Conservation (phyloP, 2,888 invertebrate genomes). For the Thyatira batis region DNA sequence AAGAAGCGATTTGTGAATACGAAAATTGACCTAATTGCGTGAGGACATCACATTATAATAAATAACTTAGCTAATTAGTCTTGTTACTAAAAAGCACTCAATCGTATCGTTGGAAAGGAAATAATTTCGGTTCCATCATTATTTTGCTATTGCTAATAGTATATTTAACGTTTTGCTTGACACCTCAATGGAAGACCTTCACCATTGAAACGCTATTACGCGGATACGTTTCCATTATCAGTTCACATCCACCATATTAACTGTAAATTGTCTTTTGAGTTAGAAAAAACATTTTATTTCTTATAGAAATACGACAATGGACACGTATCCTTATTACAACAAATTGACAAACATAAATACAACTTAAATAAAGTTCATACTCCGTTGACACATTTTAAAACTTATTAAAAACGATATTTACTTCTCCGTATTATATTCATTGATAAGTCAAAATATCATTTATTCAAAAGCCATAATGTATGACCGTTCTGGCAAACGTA, state of each 20-base stretch:
- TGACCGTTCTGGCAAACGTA: background rate
- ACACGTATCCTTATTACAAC: conserved; percentile 2
- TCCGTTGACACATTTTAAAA: conserved; percentile 3
- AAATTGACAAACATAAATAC: conserved; percentile 12
- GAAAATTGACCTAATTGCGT: background rate
- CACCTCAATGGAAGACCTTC: conserved; percentile 67
- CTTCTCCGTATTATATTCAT: background rate
- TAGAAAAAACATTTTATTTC: conserved; percentile 10
- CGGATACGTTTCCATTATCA: conserved; percentile 4
- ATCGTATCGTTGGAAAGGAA: conserved; percentile 8
- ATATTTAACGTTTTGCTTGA: conserved; percentile 32
- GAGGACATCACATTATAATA: conserved; percentile 33
- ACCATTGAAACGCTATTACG: conserved; percentile 22
- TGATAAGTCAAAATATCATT: background rate
- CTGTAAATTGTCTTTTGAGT: background rate
- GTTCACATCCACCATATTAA: background rate
- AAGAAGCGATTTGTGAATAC: background rate
- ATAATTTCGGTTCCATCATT: conserved; percentile 8
- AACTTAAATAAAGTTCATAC: conserved; percentile 6
- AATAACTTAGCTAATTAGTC: conserved; percentile 53
- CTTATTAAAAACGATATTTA: background rate
- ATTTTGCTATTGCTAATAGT: conserved; percentile 12
- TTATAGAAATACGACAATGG: conserved; percentile 5
- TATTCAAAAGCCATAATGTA: background rate
- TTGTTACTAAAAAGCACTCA: conserved; percentile 8